Base-by-base conservation (phyloP, 2,113 vertebrate species). In the Nematolebias whitei region DNA sequence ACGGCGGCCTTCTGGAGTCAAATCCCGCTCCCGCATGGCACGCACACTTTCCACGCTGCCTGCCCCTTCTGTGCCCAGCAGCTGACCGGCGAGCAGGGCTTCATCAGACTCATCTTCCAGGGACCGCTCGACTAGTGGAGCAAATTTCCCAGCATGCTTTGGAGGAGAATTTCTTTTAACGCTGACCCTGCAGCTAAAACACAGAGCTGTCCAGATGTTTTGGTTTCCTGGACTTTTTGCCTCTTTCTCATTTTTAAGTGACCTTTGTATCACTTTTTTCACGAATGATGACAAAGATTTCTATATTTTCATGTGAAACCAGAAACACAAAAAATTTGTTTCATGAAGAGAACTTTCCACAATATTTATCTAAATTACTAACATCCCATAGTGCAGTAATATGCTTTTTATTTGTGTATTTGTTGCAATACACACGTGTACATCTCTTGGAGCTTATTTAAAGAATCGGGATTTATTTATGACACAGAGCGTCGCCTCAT, bases 71-170 rank as follows among this genome's bases (percentile, higher is more conserved):
- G 98, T 0, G 97, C 96, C 1, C 96, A 97, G 82, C 97, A 98
- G 93, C 93, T 99, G 88, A 93, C 87, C 71, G 95, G 95, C 8
- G 97, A 98, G 90, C 95, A 96, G 78, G 95, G 95, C 72, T 99
- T 92, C 87, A 93, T 98, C 90, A 96, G 96, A 95, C 98, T 99
- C 82, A 99, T 99, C 91, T 99, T 99, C 92, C 97, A 99, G 90
- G 97, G 96, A 79, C 98, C 97, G 61, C 93, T 99, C 24, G 98
- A 99, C 92, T 99, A 96, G 79, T 7, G 80, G 80, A 78, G 78
- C 60, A 79, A 62, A 74, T 82, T 71, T 65, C 59, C 59, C 74
- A 50, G 49, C 61, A 18, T 75, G 49, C 71, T 59, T 29, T 52
- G 65, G 23, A 43, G 70, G 63, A 23, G 39, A 29, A 22, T 45